These are phyloP conservation scores for Timema podura DNA, from an alignment of 2,888 invertebrate species.

Conservation along the genomic window DNA sequence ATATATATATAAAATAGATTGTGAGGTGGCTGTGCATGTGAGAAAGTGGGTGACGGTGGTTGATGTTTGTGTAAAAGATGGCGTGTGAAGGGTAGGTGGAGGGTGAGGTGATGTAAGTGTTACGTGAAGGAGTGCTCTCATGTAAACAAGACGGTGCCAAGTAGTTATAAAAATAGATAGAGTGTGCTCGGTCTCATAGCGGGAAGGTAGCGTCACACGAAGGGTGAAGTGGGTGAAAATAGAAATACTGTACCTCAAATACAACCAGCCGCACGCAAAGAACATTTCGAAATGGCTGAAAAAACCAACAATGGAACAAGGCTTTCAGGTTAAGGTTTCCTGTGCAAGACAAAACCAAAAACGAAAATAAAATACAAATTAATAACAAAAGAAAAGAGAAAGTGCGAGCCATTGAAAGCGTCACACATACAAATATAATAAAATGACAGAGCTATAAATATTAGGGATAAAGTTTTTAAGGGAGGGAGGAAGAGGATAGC, in stretches of 20 bases:
- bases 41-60: too few species aligned
- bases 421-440: too few species aligned
- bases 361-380: slow-evolving; percentile 21
- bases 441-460: too few species aligned
- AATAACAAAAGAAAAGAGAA: slow-evolving; percentile 22
- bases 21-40: too few species aligned
- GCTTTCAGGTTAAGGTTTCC: slow-evolving; percentile 32
- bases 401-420: slow-evolving; percentile 16
- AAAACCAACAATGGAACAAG: slow-evolving; percentile 42
- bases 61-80: too few species aligned
- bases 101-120: slow-evolving; percentile 5
- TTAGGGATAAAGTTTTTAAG: too few species aligned
- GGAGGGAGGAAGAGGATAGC: too few species aligned
- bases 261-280: slow-evolving; percentile 83
- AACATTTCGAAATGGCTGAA: slow-evolving; percentile 77
- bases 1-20: too few species aligned
- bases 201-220: slow-evolving; percentile 16
- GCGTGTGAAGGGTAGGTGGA: not conserved
- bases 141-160: slow-evolving; percentile 10
- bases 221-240: slow-evolving; percentile 28
- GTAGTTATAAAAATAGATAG: slow-evolving; percentile 15
- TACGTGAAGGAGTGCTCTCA: not conserved
- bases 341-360: slow-evolving; percentile 22
- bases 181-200: slow-evolving; percentile 13
- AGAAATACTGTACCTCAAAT: slow-evolving; percentile 67